Conservation (phyloP, 2,888 invertebrate genomes). For the Pomacea canaliculata region DNA sequence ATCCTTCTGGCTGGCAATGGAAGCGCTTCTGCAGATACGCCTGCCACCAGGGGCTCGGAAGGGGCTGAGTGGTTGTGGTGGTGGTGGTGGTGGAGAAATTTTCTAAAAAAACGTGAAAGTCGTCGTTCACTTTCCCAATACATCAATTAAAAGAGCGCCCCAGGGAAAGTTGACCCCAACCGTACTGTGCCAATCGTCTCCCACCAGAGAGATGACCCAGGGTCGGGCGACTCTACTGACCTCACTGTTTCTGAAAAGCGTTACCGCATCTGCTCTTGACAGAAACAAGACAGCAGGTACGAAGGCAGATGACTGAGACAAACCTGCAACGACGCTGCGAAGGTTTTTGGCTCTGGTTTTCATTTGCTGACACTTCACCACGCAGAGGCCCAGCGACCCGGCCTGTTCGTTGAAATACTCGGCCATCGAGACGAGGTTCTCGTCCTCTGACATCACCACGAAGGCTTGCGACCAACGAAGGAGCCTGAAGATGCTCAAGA, state of each 20-base stretch:
- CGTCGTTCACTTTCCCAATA: slow-evolving; percentile 28
- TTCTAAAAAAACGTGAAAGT: slow-evolving; percentile 27
- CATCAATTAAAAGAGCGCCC: slow-evolving; percentile 31
- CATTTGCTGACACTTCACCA: slow-evolving; percentile 25
- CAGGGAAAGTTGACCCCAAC: slow-evolving; percentile 25
- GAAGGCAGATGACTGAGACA: slow-evolving; percentile 10
- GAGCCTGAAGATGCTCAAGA: slow-evolving; percentile 37
- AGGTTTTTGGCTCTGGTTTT: slow-evolving; percentile 11
- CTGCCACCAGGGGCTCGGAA: slow-evolving; percentile 26
- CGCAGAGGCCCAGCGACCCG: slow-evolving; percentile 40
- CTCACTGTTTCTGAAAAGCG: slow-evolving; percentile 19
- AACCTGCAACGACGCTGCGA: slow-evolving; percentile 2
- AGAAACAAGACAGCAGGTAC: slow-evolving; percentile 29
- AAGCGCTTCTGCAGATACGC: slow-evolving; percentile 26
- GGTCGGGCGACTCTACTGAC: slow-evolving; percentile 21
- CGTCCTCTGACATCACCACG: slow-evolving; percentile 39
- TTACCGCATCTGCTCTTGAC: slow-evolving; percentile 21
- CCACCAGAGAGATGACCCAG: slow-evolving; percentile 28
- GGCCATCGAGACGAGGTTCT: slow-evolving; percentile 21
- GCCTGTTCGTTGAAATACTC: slow-evolving; percentile 35
- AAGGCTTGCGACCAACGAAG: slow-evolving; percentile 46
- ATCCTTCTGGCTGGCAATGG: slow-evolving; percentile 10
- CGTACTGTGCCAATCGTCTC: slow-evolving; percentile 27
- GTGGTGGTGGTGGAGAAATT: slow-evolving; percentile 5
- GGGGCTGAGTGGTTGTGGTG: not conserved